Evolutionary conservation across 2,888 invertebrate genomes (phyloP).

Genomic region (Scrobipalpa costella): DNA sequence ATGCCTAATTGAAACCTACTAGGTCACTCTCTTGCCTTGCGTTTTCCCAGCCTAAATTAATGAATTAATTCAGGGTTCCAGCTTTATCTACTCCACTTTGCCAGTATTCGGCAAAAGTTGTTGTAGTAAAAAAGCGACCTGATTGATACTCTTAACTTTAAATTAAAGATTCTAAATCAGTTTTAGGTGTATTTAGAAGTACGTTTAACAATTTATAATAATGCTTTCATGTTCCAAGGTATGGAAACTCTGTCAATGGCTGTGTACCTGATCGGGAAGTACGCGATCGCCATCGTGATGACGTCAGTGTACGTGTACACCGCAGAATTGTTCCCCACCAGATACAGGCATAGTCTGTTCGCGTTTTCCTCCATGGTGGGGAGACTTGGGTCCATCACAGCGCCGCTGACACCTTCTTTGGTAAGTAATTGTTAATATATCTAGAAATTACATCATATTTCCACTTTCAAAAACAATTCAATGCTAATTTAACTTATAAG

Average conservation of each 20-base stretch:
- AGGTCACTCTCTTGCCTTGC: neutral
- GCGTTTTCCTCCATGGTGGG: conserved; percentile 86
- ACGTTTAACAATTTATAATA: neutral
- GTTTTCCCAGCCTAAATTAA: neutral
- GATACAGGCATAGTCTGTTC: conserved; percentile 83
- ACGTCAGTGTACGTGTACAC: conserved; percentile 84
- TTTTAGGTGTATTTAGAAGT: neutral
- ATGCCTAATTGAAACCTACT: neutral
- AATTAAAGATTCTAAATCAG: neutral
- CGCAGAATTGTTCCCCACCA: conserved; percentile 85
- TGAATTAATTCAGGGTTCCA: no score
- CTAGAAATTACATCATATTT: no score
- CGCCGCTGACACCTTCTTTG: conserved; percentile 84
- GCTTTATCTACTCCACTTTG: neutral
- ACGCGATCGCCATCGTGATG: conserved; percentile 84
- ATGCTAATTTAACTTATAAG: no score
- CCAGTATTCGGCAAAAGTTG: no score
- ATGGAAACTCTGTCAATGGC: conserved; percentile 64
- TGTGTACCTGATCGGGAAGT: conserved; percentile 83
- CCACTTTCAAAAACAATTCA: no score
- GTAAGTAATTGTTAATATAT: conserved; percentile 59
- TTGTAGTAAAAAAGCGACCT: no score
- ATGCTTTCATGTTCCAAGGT: conserved; percentile 42
- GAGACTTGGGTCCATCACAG: conserved; percentile 83
- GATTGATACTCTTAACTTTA: neutral